A percentile compares a stretch with the other conserved stretches of the same genome.
Evolutionary conservation across 2,113 vertebrate species (phyloP).

Genomic region (Reinhardtius hippoglossoides): DNA sequence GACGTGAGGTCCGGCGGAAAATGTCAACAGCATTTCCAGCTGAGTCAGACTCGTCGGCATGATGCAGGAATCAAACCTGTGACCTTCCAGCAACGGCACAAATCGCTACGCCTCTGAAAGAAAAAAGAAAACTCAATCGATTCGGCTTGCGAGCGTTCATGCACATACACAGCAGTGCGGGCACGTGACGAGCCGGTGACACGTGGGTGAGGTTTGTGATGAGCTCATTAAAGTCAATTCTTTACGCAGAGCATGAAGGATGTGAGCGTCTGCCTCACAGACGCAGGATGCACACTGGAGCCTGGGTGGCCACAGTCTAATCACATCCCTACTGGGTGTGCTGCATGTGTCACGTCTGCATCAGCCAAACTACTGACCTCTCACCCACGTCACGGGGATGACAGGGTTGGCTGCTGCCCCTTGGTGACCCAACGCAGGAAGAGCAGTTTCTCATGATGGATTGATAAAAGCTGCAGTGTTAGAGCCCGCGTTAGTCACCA

Average conservation of each 20-base stretch:
- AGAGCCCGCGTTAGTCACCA: slow-evolving; percentile 17
- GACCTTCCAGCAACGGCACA: slow-evolving; percentile 15
- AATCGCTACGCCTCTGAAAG: not conserved
- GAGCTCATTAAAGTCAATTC: slow-evolving; percentile 50
- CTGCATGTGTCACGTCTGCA: not conserved
- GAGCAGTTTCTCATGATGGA: not conserved
- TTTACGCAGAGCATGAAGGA: slow-evolving; percentile 28
- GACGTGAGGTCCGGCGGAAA: not conserved
- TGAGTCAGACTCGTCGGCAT: not conserved
- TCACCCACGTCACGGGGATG: not conserved
- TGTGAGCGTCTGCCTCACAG: not conserved
- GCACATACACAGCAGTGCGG: not conserved
- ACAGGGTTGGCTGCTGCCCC: slow-evolving; percentile 2
- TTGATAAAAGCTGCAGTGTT: not conserved
- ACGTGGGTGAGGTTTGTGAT: slow-evolving; percentile 43
- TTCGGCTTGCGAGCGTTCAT: not conserved
- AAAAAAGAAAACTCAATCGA: slow-evolving; percentile 6
- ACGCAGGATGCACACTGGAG: not conserved
- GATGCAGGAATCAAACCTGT: slow-evolving; percentile 12
- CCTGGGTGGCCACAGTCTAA: not conserved
- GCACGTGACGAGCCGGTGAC: not conserved
- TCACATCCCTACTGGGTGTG: not conserved
- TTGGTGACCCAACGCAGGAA: not conserved
- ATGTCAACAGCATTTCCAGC: not conserved
- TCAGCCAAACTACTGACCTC: not conserved